Conservation (phyloP, 2,113 vertebrate genomes). For the Erythrolamprus reginae region DNA sequence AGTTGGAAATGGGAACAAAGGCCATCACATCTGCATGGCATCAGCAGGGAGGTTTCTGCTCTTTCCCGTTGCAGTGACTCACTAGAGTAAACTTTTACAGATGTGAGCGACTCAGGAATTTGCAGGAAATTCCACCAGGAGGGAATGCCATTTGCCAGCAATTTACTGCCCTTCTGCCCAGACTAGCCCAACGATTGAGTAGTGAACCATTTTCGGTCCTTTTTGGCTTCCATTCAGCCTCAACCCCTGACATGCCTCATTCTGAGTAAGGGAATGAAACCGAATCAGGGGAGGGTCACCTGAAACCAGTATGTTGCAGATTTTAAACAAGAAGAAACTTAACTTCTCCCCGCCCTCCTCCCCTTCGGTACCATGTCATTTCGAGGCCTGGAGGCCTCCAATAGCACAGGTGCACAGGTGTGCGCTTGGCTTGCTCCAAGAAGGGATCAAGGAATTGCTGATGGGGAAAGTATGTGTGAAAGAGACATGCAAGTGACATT, state of each 20-base stretch:
- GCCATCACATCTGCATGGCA: neutral
- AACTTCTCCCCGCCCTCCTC: neutral
- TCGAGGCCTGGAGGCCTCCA: constrained; percentile 64
- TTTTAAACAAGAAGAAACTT: neutral
- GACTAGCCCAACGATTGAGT: constrained; percentile 48
- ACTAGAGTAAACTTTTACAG: neutral
- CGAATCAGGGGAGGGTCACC: constrained; percentile 59
- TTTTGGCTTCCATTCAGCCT: constrained; percentile 4
- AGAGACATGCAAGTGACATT: constrained; percentile 22
- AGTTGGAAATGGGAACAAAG: neutral
- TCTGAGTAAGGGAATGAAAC: constrained; percentile 27
- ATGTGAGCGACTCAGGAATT: neutral
- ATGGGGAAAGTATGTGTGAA: constrained; percentile 47
- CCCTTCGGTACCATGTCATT: constrained; percentile 58
- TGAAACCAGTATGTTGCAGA: constrained; percentile 48
- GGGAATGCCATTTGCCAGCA: rapidly evolving
- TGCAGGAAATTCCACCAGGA: neutral
- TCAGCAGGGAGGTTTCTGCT: neutral
- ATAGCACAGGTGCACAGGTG: constrained; percentile 55
- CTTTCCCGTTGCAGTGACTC: neutral
- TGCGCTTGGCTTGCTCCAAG: constrained; percentile 46
- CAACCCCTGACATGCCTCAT: constrained; percentile 44
- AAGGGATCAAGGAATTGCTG: constrained; percentile 56
- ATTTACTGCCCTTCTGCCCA: constrained; percentile 44
- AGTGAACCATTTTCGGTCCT: constrained; percentile 22